Evolutionary conservation across 2,797 vertebrate genomes (phyloP).

Genomic region (Sebastes itinus): DNA sequence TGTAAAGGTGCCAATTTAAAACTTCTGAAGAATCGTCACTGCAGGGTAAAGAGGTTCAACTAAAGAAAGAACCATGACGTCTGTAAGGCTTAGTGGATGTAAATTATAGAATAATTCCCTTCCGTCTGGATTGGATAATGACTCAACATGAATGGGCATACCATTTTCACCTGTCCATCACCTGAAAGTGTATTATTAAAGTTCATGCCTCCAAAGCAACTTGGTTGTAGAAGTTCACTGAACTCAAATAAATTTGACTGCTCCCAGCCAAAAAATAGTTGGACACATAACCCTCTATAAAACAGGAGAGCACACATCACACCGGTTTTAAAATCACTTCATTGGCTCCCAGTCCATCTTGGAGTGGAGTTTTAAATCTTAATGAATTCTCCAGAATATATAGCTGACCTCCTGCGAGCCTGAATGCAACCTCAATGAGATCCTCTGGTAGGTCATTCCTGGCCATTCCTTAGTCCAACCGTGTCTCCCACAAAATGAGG

Average conservation of each 20-base stretch:
- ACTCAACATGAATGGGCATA: neutral
- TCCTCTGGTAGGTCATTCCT: neutral
- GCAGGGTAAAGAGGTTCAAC: neutral
- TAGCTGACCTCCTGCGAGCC: neutral
- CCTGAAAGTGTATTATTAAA: neutral
- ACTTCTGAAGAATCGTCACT: neutral
- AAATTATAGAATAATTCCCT: neutral
- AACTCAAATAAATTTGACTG: neutral
- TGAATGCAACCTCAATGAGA: neutral
- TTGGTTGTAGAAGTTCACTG: neutral
- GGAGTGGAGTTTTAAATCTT: neutral
- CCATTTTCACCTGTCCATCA: neutral
- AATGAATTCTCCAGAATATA: neutral
- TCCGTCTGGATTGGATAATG: neutral
- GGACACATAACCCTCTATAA: neutral
- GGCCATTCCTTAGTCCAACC: neutral
- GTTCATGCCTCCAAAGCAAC: neutral
- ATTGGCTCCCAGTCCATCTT: neutral
- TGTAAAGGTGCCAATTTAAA: neutral
- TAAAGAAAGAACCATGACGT: neutral
- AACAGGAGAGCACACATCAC: neutral
- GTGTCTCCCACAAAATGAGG: too few species aligned
- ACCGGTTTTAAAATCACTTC: neutral
- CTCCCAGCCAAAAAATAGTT: neutral
- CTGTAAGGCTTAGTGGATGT: neutral